These are phyloP conservation scores for Caenorhabditis plicata DNA, from an alignment of 2,888 invertebrate genomes.

Conservation along the genomic window DNA sequence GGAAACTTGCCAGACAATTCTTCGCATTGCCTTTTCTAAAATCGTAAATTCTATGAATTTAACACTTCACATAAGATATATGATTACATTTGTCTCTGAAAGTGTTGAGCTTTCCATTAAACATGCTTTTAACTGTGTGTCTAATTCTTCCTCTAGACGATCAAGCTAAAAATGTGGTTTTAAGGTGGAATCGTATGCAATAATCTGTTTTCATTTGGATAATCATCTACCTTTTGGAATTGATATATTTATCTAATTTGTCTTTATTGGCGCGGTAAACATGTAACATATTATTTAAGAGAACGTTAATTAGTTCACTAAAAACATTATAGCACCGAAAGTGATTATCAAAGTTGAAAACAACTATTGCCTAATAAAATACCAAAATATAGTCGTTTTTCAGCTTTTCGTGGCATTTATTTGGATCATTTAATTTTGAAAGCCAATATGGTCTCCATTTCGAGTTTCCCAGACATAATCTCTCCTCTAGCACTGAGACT, in stretches of 20 bases:
- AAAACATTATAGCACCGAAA: too few relatives aligned
- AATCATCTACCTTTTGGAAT: too few relatives aligned
- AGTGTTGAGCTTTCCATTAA: slow-evolving; percentile 39
- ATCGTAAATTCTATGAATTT: too few relatives aligned
- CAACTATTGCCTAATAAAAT: too few relatives aligned
- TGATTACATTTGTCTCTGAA: slow-evolving; percentile 19
- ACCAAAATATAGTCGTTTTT: slow-evolving; percentile 49
- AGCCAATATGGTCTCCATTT: slow-evolving; percentile 48
- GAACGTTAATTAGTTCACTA: too few relatives aligned
- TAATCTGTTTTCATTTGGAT: too few relatives aligned
- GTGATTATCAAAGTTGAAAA: too few relatives aligned
- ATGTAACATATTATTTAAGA: too few relatives aligned
- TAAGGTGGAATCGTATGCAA: too few relatives aligned
- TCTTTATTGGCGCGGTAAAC: too few relatives aligned
- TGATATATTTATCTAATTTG: too few relatives aligned
- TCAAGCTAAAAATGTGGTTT: slow-evolving; percentile 36
- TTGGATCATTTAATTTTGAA: slow-evolving; percentile 36
- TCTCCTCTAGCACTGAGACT: slow-evolving; percentile 45
- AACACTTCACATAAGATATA: too few relatives aligned
- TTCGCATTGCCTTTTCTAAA: slow-evolving; percentile 23
- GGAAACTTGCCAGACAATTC: slow-evolving; percentile 18
- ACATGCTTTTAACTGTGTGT: slow-evolving; percentile 38
- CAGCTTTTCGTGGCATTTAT: slow-evolving; percentile 45
- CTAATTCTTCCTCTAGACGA: slow-evolving; percentile 40
- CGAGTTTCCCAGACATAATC: slow-evolving; percentile 45